Conservation (phyloP, 2,888 invertebrate species). For the Neoascia interrupta region DNA sequence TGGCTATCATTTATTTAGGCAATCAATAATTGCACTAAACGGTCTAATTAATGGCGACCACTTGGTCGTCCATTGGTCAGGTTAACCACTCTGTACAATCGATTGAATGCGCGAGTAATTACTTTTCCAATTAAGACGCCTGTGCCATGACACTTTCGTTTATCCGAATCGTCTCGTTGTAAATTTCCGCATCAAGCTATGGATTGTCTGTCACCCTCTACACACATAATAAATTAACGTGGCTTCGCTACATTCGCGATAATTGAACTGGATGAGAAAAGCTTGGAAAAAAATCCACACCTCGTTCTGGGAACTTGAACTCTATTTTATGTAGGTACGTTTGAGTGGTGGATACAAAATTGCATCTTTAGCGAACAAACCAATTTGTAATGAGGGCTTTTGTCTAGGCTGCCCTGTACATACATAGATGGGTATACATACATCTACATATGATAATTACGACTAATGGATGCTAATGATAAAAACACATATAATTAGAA, state of each 20-base stretch:
- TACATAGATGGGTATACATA: too few species aligned
- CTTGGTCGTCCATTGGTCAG: not conserved
- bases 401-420: too few species aligned
- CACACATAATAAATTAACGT: conserved; percentile 39
- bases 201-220: not conserved
- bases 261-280: not conserved
- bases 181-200: conserved; percentile 11
- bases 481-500: too few species aligned
- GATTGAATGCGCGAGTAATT: conserved; percentile 51
- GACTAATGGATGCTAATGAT: conserved; percentile 42
- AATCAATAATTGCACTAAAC: conserved; percentile 33
- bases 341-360: not conserved
- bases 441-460: conserved; percentile 16
- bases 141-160: conserved; percentile 4
- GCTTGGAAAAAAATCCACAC: not conserved
- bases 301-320: not conserved
- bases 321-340: not conserved
- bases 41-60: conserved; percentile 30
- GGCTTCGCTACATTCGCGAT: conserved; percentile 16
- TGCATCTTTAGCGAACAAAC: not conserved
- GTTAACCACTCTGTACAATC: not conserved
- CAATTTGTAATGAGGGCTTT: not conserved
- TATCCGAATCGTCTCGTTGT: conserved; percentile 16
- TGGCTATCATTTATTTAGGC: conserved; percentile 39
- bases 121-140: conserved; percentile 43